These are phyloP conservation scores for Spatulosminthurus flaviceps DNA, from an alignment of 2,888 invertebrate genomes.

Conservation along the genomic window DNA sequence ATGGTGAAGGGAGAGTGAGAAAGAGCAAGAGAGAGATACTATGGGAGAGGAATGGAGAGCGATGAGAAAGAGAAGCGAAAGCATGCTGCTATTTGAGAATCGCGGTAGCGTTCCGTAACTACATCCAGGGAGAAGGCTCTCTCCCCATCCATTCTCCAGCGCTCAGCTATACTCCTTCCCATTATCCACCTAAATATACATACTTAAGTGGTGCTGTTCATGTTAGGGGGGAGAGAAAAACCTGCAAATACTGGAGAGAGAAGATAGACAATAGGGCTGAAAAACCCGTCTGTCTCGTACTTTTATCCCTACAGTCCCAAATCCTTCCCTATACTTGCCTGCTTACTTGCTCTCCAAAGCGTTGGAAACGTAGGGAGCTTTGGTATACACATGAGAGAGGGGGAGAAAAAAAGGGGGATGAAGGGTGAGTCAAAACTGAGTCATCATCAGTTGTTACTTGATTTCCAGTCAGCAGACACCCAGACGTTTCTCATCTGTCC, in stretches of 20 bases:
- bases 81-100: constrained; percentile 10
- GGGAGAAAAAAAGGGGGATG: constrained; percentile 12
- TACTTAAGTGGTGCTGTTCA: not conserved
- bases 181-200: not conserved
- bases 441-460: constrained; percentile 43
- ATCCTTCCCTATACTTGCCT: too few species aligned
- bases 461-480: constrained; percentile 36
- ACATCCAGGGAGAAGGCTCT: not conserved
- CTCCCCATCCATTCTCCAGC: too few species aligned
- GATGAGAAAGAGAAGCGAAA: constrained; percentile 1
- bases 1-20: not conserved
- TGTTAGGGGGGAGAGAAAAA: constrained; percentile 9
- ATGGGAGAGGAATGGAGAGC: not conserved
- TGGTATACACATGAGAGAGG: not conserved
- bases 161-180: not conserved
- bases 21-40: not conserved
- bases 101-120: constrained; percentile 14
- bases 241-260: constrained; percentile 11
- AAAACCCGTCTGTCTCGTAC: not conserved
- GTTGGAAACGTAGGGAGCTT: constrained; percentile 1
- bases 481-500: constrained; percentile 25
- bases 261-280: constrained; percentile 7
- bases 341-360: too few species aligned
- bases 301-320: not conserved
- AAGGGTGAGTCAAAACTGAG: constrained; percentile 42